Evolutionary conservation across 1,140 invertebrate species (phyloP), one percentile per base, ranked within the genome.

Genomic region (Holotrichia oblita): DNA sequence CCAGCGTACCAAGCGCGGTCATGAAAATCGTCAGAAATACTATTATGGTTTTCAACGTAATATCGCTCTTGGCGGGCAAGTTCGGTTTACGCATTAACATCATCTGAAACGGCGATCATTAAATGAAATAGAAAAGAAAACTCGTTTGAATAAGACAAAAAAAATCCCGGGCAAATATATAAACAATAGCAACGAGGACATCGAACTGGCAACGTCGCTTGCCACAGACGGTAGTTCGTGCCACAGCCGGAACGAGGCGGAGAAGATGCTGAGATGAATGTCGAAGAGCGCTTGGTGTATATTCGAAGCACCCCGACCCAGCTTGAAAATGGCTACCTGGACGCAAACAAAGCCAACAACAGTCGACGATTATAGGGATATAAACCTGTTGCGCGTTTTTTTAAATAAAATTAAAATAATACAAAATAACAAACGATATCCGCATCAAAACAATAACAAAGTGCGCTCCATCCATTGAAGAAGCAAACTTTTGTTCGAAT

Each of bases 281-380:
- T 44, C 10, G 73, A 74, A 40, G 27, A 40, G 17, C 40, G 41
- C 73, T 77, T 61, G 34, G 12, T 61, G 22, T 61, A 34, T 34
- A 14, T 40, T 40, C 76, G 44, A 40, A 61, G 41, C 76, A 73
- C 75, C 41, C 48, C 44, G 20, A 17, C 80, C 81, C 81, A 84
- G 79, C 82, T 83, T 82, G 80, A 84, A 82, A 83, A 83, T 83
- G 82, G 83, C 83, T 84, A 84, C 83, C 83, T 84, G 82, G 48
- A 79, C 75, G 40, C 77, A 78, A 82, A 84, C 80, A 80, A 79
- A 79, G 78, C 79, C 78, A 41, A 77, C 76, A 34, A 77, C 80
- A 77, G n/a, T n/a, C n/a, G n/a, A 6, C 17, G 48, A 14, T 12
- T 6, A n/a, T 0, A 20, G 0, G 22, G 6, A 27, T 14, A 9